These are phyloP conservation scores for Drepana falcataria DNA, from an alignment of 2,888 invertebrate genomes.

Conservation along the genomic window DNA sequence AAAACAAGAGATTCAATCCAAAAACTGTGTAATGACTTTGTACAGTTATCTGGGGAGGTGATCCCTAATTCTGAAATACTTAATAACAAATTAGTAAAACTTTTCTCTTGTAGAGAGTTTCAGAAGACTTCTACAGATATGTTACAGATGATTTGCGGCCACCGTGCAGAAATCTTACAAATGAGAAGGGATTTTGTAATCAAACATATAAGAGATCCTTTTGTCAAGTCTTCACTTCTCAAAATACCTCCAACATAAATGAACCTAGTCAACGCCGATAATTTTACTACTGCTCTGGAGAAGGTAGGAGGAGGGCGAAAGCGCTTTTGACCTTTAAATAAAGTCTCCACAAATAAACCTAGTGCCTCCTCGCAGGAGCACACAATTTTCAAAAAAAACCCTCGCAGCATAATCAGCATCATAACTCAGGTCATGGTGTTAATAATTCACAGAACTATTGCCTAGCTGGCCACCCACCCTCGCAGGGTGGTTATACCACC, in stretches of 20 bases:
- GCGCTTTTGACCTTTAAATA: constrained; percentile 12
- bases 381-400: constrained; percentile 1
- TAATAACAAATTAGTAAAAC: constrained; percentile 3
- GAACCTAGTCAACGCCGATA: constrained; percentile 10
- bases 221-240: constrained; percentile 6
- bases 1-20: constrained; percentile 17
- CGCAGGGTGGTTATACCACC: not conserved
- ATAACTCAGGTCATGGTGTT: not conserved
- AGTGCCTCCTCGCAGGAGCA: constrained; percentile 10
- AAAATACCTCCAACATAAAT: constrained; percentile 8
- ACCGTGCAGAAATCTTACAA: constrained; percentile 13
- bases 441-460: not conserved
- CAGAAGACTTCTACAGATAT: constrained; percentile 9
- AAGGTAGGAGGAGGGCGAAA: constrained; percentile 19
- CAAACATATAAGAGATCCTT: constrained; percentile 10
- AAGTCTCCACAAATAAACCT: not conserved
- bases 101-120: constrained; percentile 7
- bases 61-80: not conserved
- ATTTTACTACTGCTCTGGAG: constrained; percentile 11
- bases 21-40: constrained; percentile 6
- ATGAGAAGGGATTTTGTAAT: constrained; percentile 10
- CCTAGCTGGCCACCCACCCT: not conserved
- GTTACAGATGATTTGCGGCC: constrained; percentile 13
- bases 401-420: constrained; percentile 6
- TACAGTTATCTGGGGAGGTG: not conserved